Percentiles rank a stretch among this genome's conserved stretches.
phyloP scores from a whole-genome alignment of 2,113 vertebrate genomes.

The Limnothrissa miodon region DNA sequence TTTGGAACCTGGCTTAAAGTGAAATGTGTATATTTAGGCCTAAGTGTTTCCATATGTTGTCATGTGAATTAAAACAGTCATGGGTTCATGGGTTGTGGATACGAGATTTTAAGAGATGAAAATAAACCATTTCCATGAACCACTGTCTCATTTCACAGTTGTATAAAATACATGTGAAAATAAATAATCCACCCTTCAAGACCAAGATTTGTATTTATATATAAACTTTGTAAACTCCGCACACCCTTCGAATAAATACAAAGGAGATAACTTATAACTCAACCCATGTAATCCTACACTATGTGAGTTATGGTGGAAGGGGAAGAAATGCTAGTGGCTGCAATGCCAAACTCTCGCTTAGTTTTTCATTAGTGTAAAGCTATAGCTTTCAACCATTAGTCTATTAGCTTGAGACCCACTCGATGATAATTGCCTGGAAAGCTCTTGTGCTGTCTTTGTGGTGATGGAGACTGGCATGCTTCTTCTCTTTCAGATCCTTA shows the following conservation, averaged over 20 bases:
- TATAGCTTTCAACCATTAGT: background rate
- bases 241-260: background rate
- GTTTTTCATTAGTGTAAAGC: background rate
- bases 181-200: background rate
- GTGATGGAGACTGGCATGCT: background rate
- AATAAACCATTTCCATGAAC: background rate
- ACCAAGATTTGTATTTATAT: background rate
- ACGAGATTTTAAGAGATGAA: background rate
- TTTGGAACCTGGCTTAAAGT: no score
- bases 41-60: background rate
- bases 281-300: background rate
- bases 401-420: background rate
- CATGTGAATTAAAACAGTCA: background rate
- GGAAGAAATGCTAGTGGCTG: background rate
- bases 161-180: background rate
- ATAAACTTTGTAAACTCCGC: background rate
- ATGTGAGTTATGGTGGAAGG: background rate
- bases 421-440: background rate
- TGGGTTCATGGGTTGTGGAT: background rate
- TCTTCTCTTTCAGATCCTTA: background rate
- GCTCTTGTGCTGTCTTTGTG: background rate
- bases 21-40: background rate
- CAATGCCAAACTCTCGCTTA: background rate
- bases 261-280: background rate
- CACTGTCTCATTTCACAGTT: background rate